These are phyloP conservation scores for Myanophis thanlyinensis DNA, from an alignment of 2,113 vertebrate species.

Conservation along the genomic window DNA sequence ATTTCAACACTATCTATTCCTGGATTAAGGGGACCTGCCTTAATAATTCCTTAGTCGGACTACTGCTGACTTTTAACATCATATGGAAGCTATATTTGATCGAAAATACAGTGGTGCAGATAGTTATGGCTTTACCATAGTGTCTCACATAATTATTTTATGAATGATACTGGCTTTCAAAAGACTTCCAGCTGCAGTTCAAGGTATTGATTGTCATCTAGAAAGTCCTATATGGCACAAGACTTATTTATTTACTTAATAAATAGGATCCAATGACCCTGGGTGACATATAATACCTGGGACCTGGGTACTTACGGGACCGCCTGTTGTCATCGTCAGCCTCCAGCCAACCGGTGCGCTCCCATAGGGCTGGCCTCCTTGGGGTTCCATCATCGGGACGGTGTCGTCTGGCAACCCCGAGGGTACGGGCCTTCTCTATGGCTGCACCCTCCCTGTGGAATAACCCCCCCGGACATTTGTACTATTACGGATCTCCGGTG, in stretches of 20 bases:
- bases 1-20: background rate
- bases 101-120: background rate
- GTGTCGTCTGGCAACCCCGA: too few relatives aligned
- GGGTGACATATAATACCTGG: background rate
- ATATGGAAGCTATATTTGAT: background rate
- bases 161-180: background rate
- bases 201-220: background rate
- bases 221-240: background rate
- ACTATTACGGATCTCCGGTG: too few relatives aligned
- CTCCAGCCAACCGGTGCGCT: too few relatives aligned
- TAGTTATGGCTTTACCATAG: background rate
- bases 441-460: too few relatives aligned
- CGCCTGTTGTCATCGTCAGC: too few relatives aligned
- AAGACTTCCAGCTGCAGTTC: background rate
- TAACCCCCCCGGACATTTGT: too few relatives aligned
- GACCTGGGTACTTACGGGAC: too few relatives aligned
- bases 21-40: background rate
- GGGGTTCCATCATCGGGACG: too few relatives aligned
- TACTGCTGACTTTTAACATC: background rate
- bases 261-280: background rate
- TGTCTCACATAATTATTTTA: background rate
- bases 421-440: too few relatives aligned
- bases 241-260: background rate
- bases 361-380: too few relatives aligned
- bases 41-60: background rate